phyloP scores from a whole-genome alignment of 2,113 vertebrate genomes.

The Jaculus jaculus region DNA sequence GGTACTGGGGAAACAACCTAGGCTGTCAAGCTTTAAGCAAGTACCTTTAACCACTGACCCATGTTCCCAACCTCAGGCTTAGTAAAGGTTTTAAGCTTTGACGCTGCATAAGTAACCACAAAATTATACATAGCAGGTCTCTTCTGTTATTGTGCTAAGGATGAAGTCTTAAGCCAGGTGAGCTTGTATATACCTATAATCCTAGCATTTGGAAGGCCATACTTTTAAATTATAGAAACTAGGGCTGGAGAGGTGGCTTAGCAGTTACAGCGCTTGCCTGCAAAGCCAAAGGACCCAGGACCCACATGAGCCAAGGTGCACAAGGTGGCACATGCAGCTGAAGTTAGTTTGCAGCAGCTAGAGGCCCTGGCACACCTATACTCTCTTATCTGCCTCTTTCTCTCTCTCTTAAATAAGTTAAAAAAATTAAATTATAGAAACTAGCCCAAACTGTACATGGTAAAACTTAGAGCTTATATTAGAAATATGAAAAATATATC shows the following conservation, averaged over 20 bases:
- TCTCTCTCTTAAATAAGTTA: no score
- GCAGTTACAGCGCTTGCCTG: no score
- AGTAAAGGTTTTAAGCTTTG: constrained; percentile 55
- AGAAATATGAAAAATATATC: neutral
- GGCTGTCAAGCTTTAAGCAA: no score
- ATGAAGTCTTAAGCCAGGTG: constrained; percentile 23
- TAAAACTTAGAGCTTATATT: constrained; percentile 54
- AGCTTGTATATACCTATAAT: neutral
- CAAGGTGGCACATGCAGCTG: no score
- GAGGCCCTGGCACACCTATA: no score
- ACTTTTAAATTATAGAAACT: constrained; percentile 3
- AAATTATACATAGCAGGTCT: constrained; percentile 21
- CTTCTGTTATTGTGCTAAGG: constrained; percentile 26
- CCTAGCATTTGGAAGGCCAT: neutral
- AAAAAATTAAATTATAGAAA: neutral
- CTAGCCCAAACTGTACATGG: neutral
- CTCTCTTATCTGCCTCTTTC: no score
- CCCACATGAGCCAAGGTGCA: no score
- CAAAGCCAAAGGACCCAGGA: no score
- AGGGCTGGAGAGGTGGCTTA: neutral
- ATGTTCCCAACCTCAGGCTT: no score
- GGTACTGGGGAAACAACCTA: no score
- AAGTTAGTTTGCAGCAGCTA: no score
- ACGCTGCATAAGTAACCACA: constrained; percentile 57
- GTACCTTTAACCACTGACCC: no score